phyloP scores from a whole-genome alignment of 2,113 vertebrate genomes.

The Thunnus maccoyii region DNA sequence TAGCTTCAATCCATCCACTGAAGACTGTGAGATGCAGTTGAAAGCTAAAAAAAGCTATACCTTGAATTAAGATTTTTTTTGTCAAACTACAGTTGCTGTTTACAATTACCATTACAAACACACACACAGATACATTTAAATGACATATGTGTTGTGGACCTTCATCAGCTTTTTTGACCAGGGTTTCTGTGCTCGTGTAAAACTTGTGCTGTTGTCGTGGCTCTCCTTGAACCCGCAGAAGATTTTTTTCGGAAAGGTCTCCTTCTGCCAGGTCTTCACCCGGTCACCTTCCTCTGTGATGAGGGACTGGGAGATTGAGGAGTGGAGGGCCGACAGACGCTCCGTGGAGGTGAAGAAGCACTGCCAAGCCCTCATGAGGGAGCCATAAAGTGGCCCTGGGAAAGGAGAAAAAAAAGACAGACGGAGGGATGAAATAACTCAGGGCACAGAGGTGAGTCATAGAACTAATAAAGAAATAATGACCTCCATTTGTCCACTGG shows the following conservation, averaged over 20 bases:
- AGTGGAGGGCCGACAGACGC: slow-evolving; percentile 84
- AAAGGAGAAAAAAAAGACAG: slow-evolving; percentile 19
- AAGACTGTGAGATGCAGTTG: too few species aligned
- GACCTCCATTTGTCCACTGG: slow-evolving; percentile 42
- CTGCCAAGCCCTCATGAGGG: slow-evolving; percentile 88
- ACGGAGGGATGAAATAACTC: slow-evolving; percentile 14
- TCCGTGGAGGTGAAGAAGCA: slow-evolving; percentile 88
- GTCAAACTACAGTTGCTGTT: too few species aligned
- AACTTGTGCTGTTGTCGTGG: slow-evolving; percentile 81
- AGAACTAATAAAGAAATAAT: slow-evolving; percentile 54
- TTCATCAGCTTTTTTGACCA: slow-evolving; percentile 88
- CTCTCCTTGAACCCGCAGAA: slow-evolving; percentile 89
- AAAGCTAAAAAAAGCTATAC: too few species aligned
- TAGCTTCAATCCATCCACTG: too few species aligned
- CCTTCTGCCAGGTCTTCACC: slow-evolving; percentile 87
- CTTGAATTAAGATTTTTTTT: too few species aligned
- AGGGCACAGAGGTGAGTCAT: slow-evolving; percentile 56
- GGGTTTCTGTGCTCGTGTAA: slow-evolving; percentile 87
- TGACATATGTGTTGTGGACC: slow-evolving; percentile 66
- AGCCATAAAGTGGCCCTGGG: slow-evolving; percentile 88
- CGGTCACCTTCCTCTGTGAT: slow-evolving; percentile 82
- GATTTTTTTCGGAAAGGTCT: slow-evolving; percentile 86
- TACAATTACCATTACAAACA: background rate
- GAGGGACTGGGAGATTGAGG: slow-evolving; percentile 85
- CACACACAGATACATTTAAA: background rate